Percentiles rank a stretch among this genome's conserved stretches.
Conservation (phyloP, 2,797 vertebrate genomes). For the Hydrocynus forskahlii region DNA sequence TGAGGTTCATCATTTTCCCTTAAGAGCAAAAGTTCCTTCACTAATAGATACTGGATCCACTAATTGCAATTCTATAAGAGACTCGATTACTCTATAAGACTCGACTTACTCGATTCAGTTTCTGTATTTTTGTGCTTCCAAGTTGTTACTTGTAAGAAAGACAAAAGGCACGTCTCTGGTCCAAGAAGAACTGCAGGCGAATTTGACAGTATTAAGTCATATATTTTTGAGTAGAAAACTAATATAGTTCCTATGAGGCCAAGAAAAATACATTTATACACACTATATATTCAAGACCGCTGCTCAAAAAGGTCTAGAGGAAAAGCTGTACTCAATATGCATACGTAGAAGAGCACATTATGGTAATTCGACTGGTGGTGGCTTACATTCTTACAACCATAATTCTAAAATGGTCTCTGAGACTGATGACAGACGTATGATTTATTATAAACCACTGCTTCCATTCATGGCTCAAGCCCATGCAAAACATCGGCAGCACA, state of each 20-base stretch:
- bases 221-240: slow-evolving; percentile 10
- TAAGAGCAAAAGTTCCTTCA: not conserved
- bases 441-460: slow-evolving; percentile 48
- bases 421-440: slow-evolving; percentile 37
- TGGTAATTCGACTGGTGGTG: slow-evolving; percentile 47
- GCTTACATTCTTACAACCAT: slow-evolving; percentile 31
- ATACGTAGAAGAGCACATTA: slow-evolving; percentile 45
- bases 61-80: not conserved
- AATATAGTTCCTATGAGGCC: not conserved
- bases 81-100: not conserved
- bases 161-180: not conserved
- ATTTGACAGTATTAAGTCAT: slow-evolving; percentile 6
- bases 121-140: not conserved
- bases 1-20: not conserved
- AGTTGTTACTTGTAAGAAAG: not conserved
- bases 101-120: too few relatives aligned
- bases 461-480: slow-evolving; percentile 31
- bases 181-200: not conserved
- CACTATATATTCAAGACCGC: slow-evolving; percentile 3
- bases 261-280: slow-evolving; percentile 21
- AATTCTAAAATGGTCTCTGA: slow-evolving; percentile 29
- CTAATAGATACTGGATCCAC: not conserved
- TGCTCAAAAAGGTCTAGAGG: slow-evolving; percentile 7
- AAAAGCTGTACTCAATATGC: slow-evolving; percentile 36
- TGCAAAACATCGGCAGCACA: slow-evolving; percentile 30